A percentile compares a stretch with the other conserved stretches of the same genome.
These are phyloP conservation scores for Semnornis frantzii DNA, from an alignment of 2,113 vertebrate species.

Conservation along the genomic window DNA sequence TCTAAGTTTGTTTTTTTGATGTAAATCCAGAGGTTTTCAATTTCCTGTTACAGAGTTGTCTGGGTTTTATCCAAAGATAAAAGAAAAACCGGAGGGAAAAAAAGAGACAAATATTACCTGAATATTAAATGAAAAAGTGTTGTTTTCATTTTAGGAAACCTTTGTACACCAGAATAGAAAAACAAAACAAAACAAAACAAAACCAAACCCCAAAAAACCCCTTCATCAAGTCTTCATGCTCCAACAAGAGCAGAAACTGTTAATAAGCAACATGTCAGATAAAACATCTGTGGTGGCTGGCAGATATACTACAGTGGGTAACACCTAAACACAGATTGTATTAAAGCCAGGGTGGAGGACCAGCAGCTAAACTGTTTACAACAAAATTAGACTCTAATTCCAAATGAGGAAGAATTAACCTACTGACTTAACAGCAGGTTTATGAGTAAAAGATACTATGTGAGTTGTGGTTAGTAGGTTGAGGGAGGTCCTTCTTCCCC, in stretches of 20 bases:
- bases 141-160: not conserved
- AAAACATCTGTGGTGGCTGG: not conserved
- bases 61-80: too few species aligned
- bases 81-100: too few species aligned
- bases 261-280: conserved; percentile 6
- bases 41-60: not conserved
- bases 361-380: conserved; percentile 17
- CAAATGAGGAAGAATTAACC: not conserved
- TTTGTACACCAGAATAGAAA: not conserved
- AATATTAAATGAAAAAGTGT: not conserved
- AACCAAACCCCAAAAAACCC: not conserved
- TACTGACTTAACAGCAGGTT: not conserved
- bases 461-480: too few species aligned
- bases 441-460: not conserved
- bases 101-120: not conserved
- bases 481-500: too few species aligned
- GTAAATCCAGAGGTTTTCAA: conserved; percentile 12
- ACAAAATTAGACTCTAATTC: conserved; percentile 13
- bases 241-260: conserved; percentile 17
- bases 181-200: not conserved
- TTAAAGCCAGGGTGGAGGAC: not conserved
- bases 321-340: not conserved
- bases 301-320: not conserved
- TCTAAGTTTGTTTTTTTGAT: not conserved
- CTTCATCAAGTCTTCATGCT: not conserved